These are phyloP conservation scores for Drosophila pullipes DNA, from an alignment of 2,888 invertebrate species.

Conservation along the genomic window DNA sequence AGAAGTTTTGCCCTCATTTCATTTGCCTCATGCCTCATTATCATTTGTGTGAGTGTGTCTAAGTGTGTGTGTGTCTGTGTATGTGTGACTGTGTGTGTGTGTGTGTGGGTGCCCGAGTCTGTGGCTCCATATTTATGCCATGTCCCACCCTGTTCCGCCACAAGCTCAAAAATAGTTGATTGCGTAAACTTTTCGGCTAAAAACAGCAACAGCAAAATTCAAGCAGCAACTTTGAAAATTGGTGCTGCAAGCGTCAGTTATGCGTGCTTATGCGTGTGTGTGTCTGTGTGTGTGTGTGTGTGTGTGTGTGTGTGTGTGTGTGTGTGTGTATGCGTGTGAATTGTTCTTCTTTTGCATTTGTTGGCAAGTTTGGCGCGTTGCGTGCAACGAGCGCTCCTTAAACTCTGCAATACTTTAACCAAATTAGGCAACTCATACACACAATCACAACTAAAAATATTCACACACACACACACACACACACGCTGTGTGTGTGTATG, in stretches of 20 bases:
- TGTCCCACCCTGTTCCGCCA: neutral
- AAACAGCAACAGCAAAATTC: conserved; percentile 55
- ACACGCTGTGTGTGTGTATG: conserved; percentile 14
- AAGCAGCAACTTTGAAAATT: conserved; percentile 42
- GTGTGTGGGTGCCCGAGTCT: conserved; percentile 21
- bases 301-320: conserved; percentile 22
- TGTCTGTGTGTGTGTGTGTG: conserved; percentile 24
- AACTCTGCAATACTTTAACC: conserved; percentile 67
- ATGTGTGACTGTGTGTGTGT: neutral
- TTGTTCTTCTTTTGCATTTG: conserved; percentile 63
- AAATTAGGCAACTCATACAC: conserved; percentile 64
- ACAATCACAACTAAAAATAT: neutral
- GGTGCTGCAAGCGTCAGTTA: conserved; percentile 30
- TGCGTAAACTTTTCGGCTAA: conserved; percentile 71
- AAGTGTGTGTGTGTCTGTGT: neutral
- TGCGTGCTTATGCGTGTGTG: conserved; percentile 13
- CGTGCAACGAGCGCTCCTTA: conserved; percentile 61
- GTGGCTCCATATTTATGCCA: conserved; percentile 46
- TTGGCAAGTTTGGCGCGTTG: conserved; percentile 62
- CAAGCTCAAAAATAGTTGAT: conserved; percentile 55
- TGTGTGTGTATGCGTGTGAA: conserved; percentile 13
- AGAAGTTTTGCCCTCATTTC: conserved; percentile 68
- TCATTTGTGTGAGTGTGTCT: conserved; percentile 11
- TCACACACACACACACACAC: neutral
- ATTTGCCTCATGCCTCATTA: conserved; percentile 41